These are phyloP conservation scores for Crossaster papposus DNA, from an alignment of 53 echinoderm and acorn worm species.

Conservation along the genomic window DNA sequence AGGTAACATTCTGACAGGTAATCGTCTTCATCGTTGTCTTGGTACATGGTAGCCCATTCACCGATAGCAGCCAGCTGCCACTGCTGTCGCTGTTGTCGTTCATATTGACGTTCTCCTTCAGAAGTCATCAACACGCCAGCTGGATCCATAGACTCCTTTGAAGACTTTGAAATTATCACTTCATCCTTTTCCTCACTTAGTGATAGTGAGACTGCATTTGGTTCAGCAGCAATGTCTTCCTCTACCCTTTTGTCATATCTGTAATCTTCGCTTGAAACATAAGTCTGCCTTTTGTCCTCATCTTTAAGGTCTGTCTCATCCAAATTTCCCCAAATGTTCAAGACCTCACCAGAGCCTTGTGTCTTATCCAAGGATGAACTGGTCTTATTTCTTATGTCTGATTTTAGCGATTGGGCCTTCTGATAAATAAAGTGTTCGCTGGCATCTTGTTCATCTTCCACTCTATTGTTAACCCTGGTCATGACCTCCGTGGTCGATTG, in stretches of 20 bases:
- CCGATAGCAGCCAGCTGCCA: constrained; percentile 14
- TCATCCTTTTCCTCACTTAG: neutral
- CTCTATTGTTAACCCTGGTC: neutral
- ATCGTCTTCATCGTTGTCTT: constrained; percentile 11
- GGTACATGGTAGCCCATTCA: constrained; percentile 23
- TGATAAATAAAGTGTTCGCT: neutral
- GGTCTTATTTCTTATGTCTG: neutral
- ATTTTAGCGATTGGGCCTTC: neutral
- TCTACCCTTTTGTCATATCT: neutral
- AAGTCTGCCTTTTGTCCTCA: neutral
- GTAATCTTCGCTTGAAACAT: neutral
- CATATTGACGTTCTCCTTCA: constrained; percentile 14
- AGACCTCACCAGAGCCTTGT: neutral
- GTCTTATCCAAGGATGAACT: neutral
- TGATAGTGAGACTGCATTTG: neutral
- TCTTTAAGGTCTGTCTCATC: constrained; percentile 4
- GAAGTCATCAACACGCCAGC: neutral
- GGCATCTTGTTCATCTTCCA: neutral
- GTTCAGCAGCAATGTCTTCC: neutral
- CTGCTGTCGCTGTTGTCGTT: constrained; percentile 13
- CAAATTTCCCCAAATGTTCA: neutral
- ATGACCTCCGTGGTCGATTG: neutral
- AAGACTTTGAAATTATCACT: neutral
- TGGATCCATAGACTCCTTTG: neutral
- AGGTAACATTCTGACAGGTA: neutral